A percentile compares a stretch with the other conserved stretches of the same genome.
Conservation (phyloP, 2,888 invertebrate genomes). For the Cryptus viduatorius region DNA sequence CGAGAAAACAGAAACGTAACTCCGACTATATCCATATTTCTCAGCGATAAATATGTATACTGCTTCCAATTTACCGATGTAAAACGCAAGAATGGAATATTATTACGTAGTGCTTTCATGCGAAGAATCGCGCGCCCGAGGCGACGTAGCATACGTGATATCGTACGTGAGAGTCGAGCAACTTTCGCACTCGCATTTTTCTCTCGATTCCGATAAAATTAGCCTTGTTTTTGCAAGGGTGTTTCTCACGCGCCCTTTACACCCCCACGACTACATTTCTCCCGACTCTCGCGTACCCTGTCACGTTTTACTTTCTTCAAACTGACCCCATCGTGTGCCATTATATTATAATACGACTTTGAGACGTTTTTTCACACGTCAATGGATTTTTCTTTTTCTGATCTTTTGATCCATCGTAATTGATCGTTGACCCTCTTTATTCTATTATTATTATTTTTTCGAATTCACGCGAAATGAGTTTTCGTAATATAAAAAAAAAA, state of each 20-base stretch:
- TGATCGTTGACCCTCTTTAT: not conserved
- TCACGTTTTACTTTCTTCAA: constrained; percentile 72
- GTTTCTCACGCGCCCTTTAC: constrained; percentile 72
- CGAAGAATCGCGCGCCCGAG: constrained; percentile 72
- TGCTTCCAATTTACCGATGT: not conserved
- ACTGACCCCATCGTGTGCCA: constrained; percentile 77
- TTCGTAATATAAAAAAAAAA: not conserved
- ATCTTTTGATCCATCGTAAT: constrained; percentile 42
- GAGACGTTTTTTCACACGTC: constrained; percentile 40
- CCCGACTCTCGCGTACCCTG: constrained; percentile 40
- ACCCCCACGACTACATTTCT: constrained; percentile 61
- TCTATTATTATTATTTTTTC: not conserved
- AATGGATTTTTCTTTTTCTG: not conserved
- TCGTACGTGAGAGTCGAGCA: constrained; percentile 76
- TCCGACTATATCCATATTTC: constrained; percentile 2
- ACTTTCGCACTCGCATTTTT: constrained; percentile 46
- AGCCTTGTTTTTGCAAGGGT: constrained; percentile 79
- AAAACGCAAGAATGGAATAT: constrained; percentile 46
- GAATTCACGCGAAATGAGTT: not conserved
- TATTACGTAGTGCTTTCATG: constrained; percentile 48
- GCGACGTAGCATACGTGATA: constrained; percentile 82
- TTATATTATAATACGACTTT: constrained; percentile 21
- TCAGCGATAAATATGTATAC: constrained; percentile 28
- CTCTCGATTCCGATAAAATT: constrained; percentile 72
- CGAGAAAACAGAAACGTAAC: not conserved